These are phyloP conservation scores for Rhea pennata DNA, from an alignment of 2,113 vertebrate species.

Conservation along the genomic window DNA sequence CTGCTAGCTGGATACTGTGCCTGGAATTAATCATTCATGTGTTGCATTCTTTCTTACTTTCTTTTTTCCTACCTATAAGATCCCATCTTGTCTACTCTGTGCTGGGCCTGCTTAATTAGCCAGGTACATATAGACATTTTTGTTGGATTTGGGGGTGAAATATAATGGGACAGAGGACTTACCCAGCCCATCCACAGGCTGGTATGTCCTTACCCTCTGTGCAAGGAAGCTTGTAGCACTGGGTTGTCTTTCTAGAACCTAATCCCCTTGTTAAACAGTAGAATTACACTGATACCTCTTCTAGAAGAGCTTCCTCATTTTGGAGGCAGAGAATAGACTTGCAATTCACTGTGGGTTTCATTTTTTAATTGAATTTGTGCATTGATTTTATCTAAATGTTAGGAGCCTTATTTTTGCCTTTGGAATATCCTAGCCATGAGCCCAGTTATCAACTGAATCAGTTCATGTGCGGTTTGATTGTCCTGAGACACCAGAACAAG, in stretches of 20 bases:
- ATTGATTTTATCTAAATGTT: neutral
- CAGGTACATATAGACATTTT: neutral
- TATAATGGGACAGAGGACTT: neutral
- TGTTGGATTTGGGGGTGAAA: neutral
- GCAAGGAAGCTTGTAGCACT: neutral
- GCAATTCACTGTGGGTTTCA: neutral
- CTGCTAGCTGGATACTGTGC: neutral
- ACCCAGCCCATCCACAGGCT: neutral
- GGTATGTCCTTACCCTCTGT: neutral
- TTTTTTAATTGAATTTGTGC: neutral
- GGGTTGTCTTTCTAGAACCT: neutral
- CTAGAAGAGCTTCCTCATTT: neutral
- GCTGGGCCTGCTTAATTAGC: neutral
- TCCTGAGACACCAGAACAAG: neutral
- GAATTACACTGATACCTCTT: neutral
- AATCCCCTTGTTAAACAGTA: neutral
- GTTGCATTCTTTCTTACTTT: neutral
- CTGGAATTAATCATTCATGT: neutral
- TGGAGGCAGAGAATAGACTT: neutral
- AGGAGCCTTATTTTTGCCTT: neutral
- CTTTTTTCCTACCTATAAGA: neutral
- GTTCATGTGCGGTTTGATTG: neutral
- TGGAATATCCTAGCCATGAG: neutral
- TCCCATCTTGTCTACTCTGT: neutral
- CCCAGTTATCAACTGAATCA: rapidly evolving